These are phyloP conservation scores for Pogona vitticeps DNA, from an alignment of 2,113 vertebrate species.

Conservation along the genomic window DNA sequence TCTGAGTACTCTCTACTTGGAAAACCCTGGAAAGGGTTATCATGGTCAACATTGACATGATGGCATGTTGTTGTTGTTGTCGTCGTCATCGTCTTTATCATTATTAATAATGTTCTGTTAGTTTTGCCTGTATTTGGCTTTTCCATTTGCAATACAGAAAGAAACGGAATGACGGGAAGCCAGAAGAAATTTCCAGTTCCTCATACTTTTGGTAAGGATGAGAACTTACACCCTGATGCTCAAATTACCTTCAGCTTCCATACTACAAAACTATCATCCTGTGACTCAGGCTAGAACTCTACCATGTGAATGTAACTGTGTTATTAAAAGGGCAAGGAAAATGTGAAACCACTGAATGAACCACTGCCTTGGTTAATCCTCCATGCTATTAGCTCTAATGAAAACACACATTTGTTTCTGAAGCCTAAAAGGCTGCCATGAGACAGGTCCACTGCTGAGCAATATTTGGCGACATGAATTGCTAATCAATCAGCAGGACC, in stretches of 20 bases:
- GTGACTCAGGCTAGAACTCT: not conserved
- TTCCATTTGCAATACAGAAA: no score
- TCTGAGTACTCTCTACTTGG: no score
- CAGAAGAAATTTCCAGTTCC: no score
- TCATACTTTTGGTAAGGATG: no score
- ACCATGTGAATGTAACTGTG: not conserved
- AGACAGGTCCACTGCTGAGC: constrained; percentile 69
- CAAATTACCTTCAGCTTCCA: not conserved
- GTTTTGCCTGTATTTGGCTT: no score
- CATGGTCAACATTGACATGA: no score
- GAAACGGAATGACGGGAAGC: no score
- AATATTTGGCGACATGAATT: constrained; percentile 74
- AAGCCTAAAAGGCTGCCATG: constrained; percentile 62
- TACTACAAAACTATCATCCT: not conserved
- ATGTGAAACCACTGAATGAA: constrained; percentile 44
- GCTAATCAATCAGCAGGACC: constrained; percentile 72
- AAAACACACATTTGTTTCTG: constrained; percentile 78
- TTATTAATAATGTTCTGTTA: no score
- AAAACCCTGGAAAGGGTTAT: no score
- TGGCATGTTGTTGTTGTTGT: no score
- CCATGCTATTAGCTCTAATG: constrained; percentile 72
- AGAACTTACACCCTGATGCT: fast-evolving
- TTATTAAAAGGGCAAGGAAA: constrained; percentile 35
- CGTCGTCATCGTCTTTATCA: no score
- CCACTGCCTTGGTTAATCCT: constrained; percentile 29